Conservation (phyloP, 2,113 vertebrate genomes). For the Noturus placidus region DNA sequence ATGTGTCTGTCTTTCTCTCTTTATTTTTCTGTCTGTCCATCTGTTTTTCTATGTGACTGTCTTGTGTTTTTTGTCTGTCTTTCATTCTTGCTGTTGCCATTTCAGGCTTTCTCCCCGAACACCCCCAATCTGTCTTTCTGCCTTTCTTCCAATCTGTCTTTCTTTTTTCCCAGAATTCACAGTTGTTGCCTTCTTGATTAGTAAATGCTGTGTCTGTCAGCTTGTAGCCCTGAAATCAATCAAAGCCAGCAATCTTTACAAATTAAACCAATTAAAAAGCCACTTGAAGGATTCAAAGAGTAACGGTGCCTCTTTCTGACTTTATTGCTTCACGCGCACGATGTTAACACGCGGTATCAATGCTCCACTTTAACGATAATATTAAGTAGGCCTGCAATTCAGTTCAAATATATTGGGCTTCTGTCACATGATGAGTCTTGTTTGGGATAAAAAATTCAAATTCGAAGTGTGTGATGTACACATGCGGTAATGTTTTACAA, state of each 20-base stretch:
- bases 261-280: background rate
- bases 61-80: background rate
- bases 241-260: background rate
- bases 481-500: background rate
- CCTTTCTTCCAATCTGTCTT: background rate
- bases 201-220: background rate
- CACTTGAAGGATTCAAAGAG: background rate
- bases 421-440: background rate
- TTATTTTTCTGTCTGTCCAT: background rate
- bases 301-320: background rate
- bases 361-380: background rate
- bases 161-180: background rate
- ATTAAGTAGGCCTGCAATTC: background rate
- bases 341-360: background rate
- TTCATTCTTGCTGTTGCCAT: too few species aligned
- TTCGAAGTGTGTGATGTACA: background rate
- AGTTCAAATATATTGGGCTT: background rate
- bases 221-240: background rate
- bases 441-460: background rate
- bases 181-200: background rate
- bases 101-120: too few species aligned
- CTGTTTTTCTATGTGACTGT: too few species aligned
- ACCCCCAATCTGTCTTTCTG: background rate
- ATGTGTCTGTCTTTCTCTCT: background rate
- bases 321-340: background rate